Base-by-base conservation (phyloP, 1,140 invertebrate species). In the Globodera ellingtonae region DNA sequence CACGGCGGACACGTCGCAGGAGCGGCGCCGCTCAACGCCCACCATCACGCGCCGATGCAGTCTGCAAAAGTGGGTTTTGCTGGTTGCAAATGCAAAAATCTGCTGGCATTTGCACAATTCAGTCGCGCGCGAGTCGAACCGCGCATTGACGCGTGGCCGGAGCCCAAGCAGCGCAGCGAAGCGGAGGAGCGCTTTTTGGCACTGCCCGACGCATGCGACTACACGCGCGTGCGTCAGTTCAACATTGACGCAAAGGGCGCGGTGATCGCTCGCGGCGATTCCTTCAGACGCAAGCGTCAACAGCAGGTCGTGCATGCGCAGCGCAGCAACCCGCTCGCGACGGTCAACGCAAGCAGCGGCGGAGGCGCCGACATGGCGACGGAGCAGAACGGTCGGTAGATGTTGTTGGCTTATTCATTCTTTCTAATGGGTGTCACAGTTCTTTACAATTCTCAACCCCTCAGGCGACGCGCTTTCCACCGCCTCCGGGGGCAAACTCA, bases 221-320 rank as follows among this genome's bases (percentile, higher is more conserved):
- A 85, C 73, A 85, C 84, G 59, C 83, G 85, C 47, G 84, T 86
- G 47, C 83, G 85, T 15, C 85, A 87, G 78, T 86, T 86, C 56
- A 80, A 84, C 46, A 87, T 86, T 62, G 86, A 86, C 78, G 72
- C 84, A 18, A 86, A 86, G 76, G 85, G 85, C 50, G 85, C 81
- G 47, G 86, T 86, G 46, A 85, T 86, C 24, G 69, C 50, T 44
- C 82, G 85, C 24, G 85, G 85, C 21, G 85, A 86, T 71, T 86
- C 84, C 18, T 87, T 86, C 65, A 18, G 85, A 46, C 77, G 85
- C 35, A 86, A 87, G 74, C 35, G 78, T 10, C 44, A 81, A 62
- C 56, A 62, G 15, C 56, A 62, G 15, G 56, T 62, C 5, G 56
- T 62, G 13, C 56, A 62, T 5, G 56, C 48, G 9, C 69, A 66